A percentile compares a stretch with the other conserved stretches of the same genome.
These are phyloP conservation scores for Drosophila punjabiensis DNA, from an alignment of 1,140 invertebrate genomes.

Conservation along the genomic window DNA sequence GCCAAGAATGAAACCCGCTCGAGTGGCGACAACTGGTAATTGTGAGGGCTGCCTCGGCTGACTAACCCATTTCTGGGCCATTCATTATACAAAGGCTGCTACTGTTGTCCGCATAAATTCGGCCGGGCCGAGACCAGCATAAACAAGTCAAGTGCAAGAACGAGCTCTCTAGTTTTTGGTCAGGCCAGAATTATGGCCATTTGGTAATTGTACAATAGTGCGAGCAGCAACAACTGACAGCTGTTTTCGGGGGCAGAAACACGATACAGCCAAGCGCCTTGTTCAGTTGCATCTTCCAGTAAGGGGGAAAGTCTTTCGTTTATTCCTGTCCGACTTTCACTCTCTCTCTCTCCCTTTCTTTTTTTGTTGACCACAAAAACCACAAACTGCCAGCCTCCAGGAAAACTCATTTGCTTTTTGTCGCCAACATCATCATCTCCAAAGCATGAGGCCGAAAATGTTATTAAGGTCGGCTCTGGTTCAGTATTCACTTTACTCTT, in stretches of 20 bases:
- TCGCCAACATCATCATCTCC: conserved; percentile 16
- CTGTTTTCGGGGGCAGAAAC: conserved; percentile 40
- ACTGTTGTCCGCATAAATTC: conserved; percentile 57
- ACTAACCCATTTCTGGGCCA: conserved; percentile 30
- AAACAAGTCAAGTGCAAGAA: conserved; percentile 70
- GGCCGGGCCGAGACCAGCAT: conserved; percentile 34
- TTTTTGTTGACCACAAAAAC: conserved; percentile 50
- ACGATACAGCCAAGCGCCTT: conserved; percentile 11
- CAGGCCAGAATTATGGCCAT: conserved; percentile 54
- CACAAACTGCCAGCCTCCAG: conserved; percentile 24
- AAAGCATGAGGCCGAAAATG: conserved; percentile 3
- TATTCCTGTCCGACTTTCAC: conserved; percentile 7
- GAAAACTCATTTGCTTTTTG: conserved; percentile 51
- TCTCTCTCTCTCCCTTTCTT: conserved; percentile 1
- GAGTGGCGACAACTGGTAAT: conserved; percentile 42
- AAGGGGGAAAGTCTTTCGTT: background rate
- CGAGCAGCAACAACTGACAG: conserved; percentile 32
- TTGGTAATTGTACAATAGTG: conserved; percentile 66
- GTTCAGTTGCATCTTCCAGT: conserved; percentile 12
- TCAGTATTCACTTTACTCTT: conserved; percentile 38
- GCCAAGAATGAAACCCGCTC: conserved; percentile 12
- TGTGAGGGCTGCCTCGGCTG: conserved; percentile 17
- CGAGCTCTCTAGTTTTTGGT: conserved; percentile 44
- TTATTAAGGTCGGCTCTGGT: conserved; percentile 36
- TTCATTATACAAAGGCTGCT: conserved; percentile 61